phyloP scores from a whole-genome alignment of 1,140 invertebrate genomes.

The Camponotus vicinus region DNA sequence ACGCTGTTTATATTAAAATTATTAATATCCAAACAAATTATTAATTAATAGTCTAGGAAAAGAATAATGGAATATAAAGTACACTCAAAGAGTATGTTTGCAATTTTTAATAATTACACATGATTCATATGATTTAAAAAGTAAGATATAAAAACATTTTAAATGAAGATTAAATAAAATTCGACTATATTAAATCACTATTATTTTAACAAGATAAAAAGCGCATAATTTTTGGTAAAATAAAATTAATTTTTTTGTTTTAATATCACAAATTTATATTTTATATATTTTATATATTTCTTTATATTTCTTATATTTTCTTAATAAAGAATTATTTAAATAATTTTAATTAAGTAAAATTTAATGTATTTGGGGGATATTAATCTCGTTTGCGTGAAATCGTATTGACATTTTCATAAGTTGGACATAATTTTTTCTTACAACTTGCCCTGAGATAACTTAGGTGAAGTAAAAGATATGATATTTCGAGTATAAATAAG shows the following conservation, averaged over 20 bases:
- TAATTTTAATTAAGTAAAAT: background rate
- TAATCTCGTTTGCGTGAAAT: background rate
- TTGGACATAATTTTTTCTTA: background rate
- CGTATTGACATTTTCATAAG: background rate
- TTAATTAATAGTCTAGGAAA: constrained; percentile 29
- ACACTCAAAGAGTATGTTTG: background rate
- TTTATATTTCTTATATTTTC: background rate
- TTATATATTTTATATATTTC: too few species aligned
- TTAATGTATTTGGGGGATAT: background rate
- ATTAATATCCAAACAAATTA: constrained; percentile 43
- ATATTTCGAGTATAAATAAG: background rate
- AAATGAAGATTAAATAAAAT: too few species aligned
- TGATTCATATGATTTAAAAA: background rate
- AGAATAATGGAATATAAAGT: background rate
- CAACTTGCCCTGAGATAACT: background rate
- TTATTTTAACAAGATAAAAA: background rate
- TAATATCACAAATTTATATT: too few species aligned
- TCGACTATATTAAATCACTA: background rate
- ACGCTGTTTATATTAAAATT: constrained; percentile 13
- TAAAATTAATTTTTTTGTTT: background rate
- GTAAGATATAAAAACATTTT: too few species aligned
- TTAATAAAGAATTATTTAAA: background rate
- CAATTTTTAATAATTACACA: too few species aligned
- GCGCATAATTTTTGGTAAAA: background rate
- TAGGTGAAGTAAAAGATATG: background rate